These are phyloP conservation scores for Zhuqinia jingwanae DNA, from an alignment of 2,888 invertebrate species.

Conservation along the genomic window DNA sequence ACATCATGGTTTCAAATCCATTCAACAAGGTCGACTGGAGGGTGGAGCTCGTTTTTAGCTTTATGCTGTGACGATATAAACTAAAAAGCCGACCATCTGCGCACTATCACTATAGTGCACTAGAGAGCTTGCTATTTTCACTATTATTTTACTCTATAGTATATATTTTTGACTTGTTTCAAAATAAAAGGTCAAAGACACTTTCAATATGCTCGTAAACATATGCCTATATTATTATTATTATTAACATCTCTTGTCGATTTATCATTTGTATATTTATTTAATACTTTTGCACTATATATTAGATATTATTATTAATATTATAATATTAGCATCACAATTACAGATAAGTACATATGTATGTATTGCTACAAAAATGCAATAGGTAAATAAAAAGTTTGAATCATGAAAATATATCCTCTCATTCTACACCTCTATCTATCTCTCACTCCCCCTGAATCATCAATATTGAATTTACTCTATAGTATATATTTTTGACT, in stretches of 20 bases:
- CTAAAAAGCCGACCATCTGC: too few relatives aligned
- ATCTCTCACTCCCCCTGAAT: conserved; percentile 10
- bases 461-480: conserved; percentile 45
- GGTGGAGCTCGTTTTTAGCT: conserved; percentile 57
- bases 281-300: conserved; percentile 16
- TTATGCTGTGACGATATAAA: neutral
- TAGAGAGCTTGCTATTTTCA: conserved; percentile 52
- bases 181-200: conserved; percentile 62
- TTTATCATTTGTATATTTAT: conserved; percentile 31
- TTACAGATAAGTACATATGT: too few relatives aligned
- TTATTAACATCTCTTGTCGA: neutral
- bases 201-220: conserved; percentile 36
- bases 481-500: neutral
- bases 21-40: conserved; percentile 69
- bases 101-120: neutral
- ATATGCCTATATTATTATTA: neutral
- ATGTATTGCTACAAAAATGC: neutral
- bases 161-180: neutral
- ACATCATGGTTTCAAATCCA: neutral
- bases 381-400: conserved; percentile 5
- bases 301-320: too few relatives aligned
- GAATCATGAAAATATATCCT: neutral
- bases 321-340: too few relatives aligned
- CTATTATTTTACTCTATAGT: conserved; percentile 9
- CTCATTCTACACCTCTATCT: conserved; percentile 4